Evolutionary conservation across 2,888 invertebrate species (phyloP), one percentile per base, ranked within the genome.

Genomic region (Harpalus rufipes): DNA sequence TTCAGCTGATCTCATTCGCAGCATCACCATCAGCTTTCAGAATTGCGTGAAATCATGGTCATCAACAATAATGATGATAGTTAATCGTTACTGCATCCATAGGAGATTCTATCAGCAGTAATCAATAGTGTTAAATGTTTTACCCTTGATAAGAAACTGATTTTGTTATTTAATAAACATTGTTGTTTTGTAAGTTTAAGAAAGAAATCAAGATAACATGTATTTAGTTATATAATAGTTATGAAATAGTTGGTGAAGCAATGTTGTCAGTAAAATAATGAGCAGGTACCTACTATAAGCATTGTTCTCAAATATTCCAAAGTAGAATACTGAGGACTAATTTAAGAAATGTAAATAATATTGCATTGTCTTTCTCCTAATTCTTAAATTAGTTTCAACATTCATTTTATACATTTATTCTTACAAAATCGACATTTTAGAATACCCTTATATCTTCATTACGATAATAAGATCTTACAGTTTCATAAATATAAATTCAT

Each of bases 1-100:
- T 78, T 58, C 78, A 78, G 10, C 7, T 58, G 10, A 78, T n/a
- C 74, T 21, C 51, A 58, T 56, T 78, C 25, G 44, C 44, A 74
- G 12, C 41, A 74, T 74, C 44, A 74, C 4, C 41, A 51, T 74
- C 72, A 41, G 44, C 78, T 78, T 78, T 78, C 56, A 78, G 78
- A 78, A 78, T 32, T 58, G 58, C 32, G 78, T 78, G 58, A 78
- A 58, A 78, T 78, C 56, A 78, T 78, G 56, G 32, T 32, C 78
- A 58, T 68, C 41, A 7, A 39, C 32, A 41, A 78, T n/a, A 5
- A 25, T 78, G 78, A 58, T 78, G 56, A 78, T 58, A 14, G 58
- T 21, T 74, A 51, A 18, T 74, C 21, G 44, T 74, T 51, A 18
- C 32, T 39, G 51, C 51, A 7, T 18, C 7, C 14, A 14, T 14